These are phyloP conservation scores for Arothron firmamentum DNA, from an alignment of 2,113 vertebrate genomes.

Conservation along the genomic window DNA sequence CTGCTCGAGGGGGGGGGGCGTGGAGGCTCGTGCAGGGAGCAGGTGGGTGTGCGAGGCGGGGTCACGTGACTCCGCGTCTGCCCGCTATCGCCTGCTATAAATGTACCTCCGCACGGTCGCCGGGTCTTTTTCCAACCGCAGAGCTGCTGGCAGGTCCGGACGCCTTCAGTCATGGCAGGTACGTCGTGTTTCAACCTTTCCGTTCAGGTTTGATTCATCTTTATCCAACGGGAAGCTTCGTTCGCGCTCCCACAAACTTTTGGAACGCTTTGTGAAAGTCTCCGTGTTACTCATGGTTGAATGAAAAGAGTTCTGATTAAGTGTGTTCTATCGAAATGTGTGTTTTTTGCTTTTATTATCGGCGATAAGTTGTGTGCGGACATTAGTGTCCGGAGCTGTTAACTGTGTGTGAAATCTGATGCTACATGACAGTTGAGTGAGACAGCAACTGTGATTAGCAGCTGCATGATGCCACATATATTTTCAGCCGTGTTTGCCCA, in stretches of 20 bases:
- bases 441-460: neutral
- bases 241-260: neutral
- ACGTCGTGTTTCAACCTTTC: slow-evolving; percentile 29
- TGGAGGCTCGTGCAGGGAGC: slow-evolving; percentile 26
- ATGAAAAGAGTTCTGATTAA: neutral
- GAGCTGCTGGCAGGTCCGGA: slow-evolving; percentile 41
- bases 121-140: slow-evolving; percentile 30
- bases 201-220: neutral
- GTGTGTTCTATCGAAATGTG: neutral
- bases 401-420: neutral
- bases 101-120: slow-evolving; percentile 44
- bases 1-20: neutral
- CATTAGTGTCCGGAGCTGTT: neutral
- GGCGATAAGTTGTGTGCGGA: neutral
- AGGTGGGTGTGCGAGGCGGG: slow-evolving; percentile 53
- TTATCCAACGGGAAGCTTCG: neutral
- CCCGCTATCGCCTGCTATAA: slow-evolving; percentile 54
- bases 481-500: too few species aligned
- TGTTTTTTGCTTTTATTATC: neutral
- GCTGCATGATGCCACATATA: too few species aligned
- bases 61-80: slow-evolving; percentile 59
- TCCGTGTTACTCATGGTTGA: neutral
- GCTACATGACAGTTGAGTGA: neutral
- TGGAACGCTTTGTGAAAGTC: neutral
- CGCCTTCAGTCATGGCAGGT: slow-evolving; percentile 66